These are phyloP conservation scores for Tenualosa ilisha DNA, from an alignment of 2,797 vertebrate species.

Conservation along the genomic window DNA sequence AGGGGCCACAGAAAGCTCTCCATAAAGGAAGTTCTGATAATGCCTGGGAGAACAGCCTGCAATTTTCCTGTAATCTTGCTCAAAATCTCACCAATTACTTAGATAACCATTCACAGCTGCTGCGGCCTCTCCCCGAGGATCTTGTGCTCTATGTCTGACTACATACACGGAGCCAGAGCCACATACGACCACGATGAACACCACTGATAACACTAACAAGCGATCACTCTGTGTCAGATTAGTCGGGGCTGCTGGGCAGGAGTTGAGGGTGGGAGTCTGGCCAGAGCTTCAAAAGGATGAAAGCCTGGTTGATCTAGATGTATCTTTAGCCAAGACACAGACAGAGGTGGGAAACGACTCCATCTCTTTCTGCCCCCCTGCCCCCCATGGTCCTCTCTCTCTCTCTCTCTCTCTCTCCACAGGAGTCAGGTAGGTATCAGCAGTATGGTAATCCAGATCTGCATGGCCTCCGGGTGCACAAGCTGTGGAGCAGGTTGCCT, in stretches of 20 bases:
- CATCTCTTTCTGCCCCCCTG: background rate
- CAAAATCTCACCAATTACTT: constrained; percentile 10
- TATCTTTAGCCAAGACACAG: background rate
- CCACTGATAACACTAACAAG: background rate
- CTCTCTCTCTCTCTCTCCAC: background rate
- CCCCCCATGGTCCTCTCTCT: background rate
- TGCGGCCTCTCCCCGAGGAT: background rate
- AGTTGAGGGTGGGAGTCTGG: background rate
- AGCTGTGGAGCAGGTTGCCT: background rate
- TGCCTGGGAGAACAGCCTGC: background rate
- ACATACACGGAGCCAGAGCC: background rate
- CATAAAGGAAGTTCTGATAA: background rate
- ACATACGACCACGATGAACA: background rate
- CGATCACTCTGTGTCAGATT: background rate
- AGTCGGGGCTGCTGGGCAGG: background rate
- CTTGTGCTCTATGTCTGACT: background rate
- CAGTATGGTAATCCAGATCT: constrained; percentile 9
- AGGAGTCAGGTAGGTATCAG: background rate
- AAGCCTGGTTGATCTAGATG: background rate
- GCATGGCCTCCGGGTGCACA: background rate
- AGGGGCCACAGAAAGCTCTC: background rate
- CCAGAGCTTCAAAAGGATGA: background rate
- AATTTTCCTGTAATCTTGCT: constrained; percentile 3
- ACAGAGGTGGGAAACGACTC: background rate
- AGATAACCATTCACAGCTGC: constrained; percentile 20